Base-by-base conservation (phyloP, 2,888 invertebrate species). In the Julus scanicus region DNA sequence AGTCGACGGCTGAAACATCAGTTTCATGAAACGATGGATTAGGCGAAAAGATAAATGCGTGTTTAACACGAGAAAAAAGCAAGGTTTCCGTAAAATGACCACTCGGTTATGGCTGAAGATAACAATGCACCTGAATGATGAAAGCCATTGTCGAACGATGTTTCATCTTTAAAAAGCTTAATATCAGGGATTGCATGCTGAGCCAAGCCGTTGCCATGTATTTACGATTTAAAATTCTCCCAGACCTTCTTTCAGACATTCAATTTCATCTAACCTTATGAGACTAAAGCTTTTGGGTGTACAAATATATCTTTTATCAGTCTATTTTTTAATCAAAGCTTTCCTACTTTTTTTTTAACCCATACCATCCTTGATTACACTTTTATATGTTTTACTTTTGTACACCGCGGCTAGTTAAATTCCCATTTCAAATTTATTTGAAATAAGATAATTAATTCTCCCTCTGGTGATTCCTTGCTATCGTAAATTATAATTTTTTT, bases 21-120 rank as follows among this genome's bases (percentile, higher is more conserved):
- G 71, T 71, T 71, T 71, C 71, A 71, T 29, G 71, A 71, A 71
- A 71, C 71, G 71, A 71, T 29, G 71, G 71, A 71, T 71, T 71
- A 71, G 71, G 71, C 9, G 71, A 71, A 71, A 71, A 71, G 71
- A 71, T 71, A 71, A 71, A 71, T 71, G 71, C 71, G 71, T 71
- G 71, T 71, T 71, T 71, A 71, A 71, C 71, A 71, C 71, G 71
- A 8, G 29, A 71, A 71, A 71, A 71, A 53, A 53, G 13, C 71
- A 71, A 71, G 29, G 71, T 71, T 71, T 71, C 71, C 71, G 20
- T 29, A 71, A 71, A 71, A 71, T 71, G 71, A 71, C 71, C 71
- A 71, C 71, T 71, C 71, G 8, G 71, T 71, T 71, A 71, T 71
- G 71, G 71, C 71, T 6, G 71, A 71, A 71, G 71, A 71, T 71